These are phyloP conservation scores for Vollenhovia emeryi DNA, from an alignment of 1,140 invertebrate genomes.

Conservation along the genomic window DNA sequence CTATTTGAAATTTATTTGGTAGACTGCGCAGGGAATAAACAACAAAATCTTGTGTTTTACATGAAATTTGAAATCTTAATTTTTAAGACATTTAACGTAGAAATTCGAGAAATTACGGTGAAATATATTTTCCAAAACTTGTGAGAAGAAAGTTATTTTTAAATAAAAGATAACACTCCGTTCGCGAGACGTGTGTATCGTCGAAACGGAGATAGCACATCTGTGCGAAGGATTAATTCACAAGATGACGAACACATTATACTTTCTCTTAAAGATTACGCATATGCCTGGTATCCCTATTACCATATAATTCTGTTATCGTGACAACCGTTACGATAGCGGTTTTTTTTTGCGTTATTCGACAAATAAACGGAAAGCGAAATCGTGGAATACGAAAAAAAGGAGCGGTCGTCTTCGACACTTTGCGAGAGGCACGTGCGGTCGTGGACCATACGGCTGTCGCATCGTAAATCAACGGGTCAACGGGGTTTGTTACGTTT, in stretches of 20 bases:
- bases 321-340: background rate
- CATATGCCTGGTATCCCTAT: background rate
- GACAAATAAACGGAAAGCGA: background rate
- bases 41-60: background rate
- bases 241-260: background rate
- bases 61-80: background rate
- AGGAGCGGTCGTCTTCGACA: background rate
- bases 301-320: background rate
- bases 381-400: background rate
- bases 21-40: no score
- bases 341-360: background rate
- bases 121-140: background rate
- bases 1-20: background rate
- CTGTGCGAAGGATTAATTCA: background rate
- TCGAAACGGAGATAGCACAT: background rate
- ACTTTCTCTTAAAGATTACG: background rate
- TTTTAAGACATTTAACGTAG: background rate
- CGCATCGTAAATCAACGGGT: constrained; percentile 22
- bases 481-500: constrained; percentile 23
- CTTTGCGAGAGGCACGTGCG: background rate
- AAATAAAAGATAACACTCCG: background rate
- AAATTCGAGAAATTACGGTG: background rate
- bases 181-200: background rate
- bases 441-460: background rate
- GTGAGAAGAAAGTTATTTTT: background rate